These are phyloP conservation scores for Orthosia cruda DNA, from an alignment of 2,888 invertebrate genomes.

Conservation along the genomic window DNA sequence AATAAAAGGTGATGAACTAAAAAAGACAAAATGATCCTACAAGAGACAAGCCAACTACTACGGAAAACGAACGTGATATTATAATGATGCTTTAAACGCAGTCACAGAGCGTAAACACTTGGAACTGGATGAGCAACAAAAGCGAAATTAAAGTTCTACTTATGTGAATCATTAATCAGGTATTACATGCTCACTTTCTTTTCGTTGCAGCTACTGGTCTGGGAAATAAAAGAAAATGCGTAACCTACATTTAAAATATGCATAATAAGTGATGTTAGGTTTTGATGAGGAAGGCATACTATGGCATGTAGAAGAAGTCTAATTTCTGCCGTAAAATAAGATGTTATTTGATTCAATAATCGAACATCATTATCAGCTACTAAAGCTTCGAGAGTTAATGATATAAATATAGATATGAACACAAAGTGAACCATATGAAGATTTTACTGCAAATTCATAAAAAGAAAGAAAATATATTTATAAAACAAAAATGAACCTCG, in stretches of 20 bases:
- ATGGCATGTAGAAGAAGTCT: neutral
- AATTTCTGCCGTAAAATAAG: neutral
- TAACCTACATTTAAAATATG: conserved; percentile 10
- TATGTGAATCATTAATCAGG: conserved; percentile 66
- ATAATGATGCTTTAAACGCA: conserved; percentile 31
- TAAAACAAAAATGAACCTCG: too few relatives aligned
- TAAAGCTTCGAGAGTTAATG: neutral
- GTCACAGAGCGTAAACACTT: conserved; percentile 44
- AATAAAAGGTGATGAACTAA: neutral
- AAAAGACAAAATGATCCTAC: neutral
- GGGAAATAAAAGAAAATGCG: conserved; percentile 28
- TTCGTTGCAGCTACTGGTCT: conserved; percentile 37
- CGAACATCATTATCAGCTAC: neutral
- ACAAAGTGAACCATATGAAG: neutral
- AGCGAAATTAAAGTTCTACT: conserved; percentile 68
- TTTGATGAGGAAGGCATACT: neutral
- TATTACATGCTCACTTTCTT: conserved; percentile 67
- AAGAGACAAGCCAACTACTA: too few relatives aligned
- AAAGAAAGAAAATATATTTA: too few relatives aligned
- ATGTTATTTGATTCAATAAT: neutral
- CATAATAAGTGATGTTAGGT: neutral
- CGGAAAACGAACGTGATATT: neutral
- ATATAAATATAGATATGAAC: neutral
- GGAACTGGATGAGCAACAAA: conserved; percentile 60
- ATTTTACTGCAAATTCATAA: neutral